Base-by-base conservation (phyloP, 2,888 invertebrate species). In the Tromatobia lineatoria region DNA sequence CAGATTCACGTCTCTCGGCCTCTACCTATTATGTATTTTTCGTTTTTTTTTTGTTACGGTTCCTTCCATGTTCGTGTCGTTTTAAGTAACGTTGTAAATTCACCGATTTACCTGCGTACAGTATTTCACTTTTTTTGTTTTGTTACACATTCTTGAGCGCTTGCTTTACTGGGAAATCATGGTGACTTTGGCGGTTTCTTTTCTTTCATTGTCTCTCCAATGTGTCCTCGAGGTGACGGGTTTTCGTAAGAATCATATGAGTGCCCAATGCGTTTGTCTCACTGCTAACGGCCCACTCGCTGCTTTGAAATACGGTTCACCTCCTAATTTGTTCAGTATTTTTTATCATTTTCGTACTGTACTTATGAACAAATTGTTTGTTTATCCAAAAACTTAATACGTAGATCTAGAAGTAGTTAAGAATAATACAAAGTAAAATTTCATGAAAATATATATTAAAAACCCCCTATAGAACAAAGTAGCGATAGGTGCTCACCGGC, bases 1-100 rank as follows among this genome's bases (percentile, higher is more conserved):
- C 47, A 29, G 69, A 73, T 54, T 82, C 66, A 61, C 52, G 77
- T 85, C 78, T 83, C 82, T 79, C 83, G 81, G 83, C 83, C 85
- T 86, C 69, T 79, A 84, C 83, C 86, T 82, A 75, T 8, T 83
- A 69, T 79, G 64, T 64, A 23, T 20, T 67, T 79, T 67, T 71
- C 74, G 20, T 71, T 57, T 13, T 38, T n/a, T 50, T 8, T 64
- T 25, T 29, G 1, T 67, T 18, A 29, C 18, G 34, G 25, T 20
- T 61, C 64, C 61, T 79, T 54, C 29, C 57, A 18, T 69, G 10
- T 29, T 73, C 42, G 18, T 81, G 29, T 74, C 64, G 47, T 54
- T 6, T 54, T 54, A 20, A 52, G 45, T 77, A 54, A 70, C 20
- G 45, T 25, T 54, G 38, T 11, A 67, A 67, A 38, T 64, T 74